Evolutionary conservation across 1,140 invertebrate species (phyloP).

Genomic region (Manduca sexta): DNA sequence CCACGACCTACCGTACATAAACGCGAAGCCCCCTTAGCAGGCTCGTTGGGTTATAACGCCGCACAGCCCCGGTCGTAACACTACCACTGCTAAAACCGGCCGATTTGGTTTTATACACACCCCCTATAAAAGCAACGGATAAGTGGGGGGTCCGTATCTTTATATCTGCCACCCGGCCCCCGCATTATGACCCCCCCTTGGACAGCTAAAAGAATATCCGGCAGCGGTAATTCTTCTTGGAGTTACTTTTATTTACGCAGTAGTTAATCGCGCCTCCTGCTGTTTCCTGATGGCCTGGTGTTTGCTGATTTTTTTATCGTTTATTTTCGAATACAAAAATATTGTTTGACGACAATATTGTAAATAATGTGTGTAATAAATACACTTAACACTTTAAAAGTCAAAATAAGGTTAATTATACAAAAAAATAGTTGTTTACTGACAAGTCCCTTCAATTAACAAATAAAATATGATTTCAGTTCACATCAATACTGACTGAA

Average conservation of each 20-base stretch:
- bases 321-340: no score
- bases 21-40: no score
- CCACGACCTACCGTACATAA: no score
- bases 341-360: no score
- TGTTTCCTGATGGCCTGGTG: conserved; percentile 27
- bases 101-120: conserved; percentile 72
- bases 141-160: conserved; percentile 71
- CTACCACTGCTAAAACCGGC: conserved; percentile 43
- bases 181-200: conserved; percentile 68
- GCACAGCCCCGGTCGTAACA: conserved; percentile 63
- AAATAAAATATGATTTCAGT: no score
- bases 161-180: conserved; percentile 61
- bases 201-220: conserved; percentile 72
- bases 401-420: no score
- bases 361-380: no score
- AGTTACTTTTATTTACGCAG: conserved; percentile 60
- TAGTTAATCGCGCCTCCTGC: conserved; percentile 48
- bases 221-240: conserved; percentile 64
- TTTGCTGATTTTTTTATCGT: conserved; percentile 9
- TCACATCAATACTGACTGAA: no score
- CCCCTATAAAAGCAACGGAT: conserved; percentile 73
- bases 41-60: conserved; percentile 63
- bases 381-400: no score
- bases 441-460: no score
- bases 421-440: no score